Percentiles rank a stretch among this genome's conserved stretches.
Conservation (phyloP, 2,113 vertebrate genomes). For the Hydropotes inermis region DNA sequence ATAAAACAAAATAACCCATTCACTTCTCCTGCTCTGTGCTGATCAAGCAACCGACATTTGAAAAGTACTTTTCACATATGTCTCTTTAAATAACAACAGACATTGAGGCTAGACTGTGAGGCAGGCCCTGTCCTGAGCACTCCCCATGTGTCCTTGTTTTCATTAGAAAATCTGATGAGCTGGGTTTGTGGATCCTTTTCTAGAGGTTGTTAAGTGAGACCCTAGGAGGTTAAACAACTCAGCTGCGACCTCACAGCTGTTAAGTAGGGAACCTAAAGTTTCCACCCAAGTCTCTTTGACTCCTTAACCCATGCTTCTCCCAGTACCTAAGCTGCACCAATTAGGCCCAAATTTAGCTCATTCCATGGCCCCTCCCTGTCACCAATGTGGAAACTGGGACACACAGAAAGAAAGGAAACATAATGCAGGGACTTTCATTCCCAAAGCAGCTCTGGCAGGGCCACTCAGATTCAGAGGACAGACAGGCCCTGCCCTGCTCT, state of each 20-base stretch:
- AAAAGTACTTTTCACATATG: not conserved
- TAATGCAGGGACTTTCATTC: not conserved
- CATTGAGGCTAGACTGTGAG: not conserved
- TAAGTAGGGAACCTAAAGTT: not conserved
- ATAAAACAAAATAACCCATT: not conserved
- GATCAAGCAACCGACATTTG: not conserved
- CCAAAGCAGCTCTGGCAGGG: not conserved
- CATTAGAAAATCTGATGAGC: not conserved
- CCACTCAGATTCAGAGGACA: not conserved
- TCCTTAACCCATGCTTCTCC: not conserved
- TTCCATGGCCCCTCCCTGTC: not conserved
- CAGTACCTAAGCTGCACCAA: not conserved
- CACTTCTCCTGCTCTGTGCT: not conserved
- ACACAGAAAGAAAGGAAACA: not conserved
- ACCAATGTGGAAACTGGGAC: not conserved
- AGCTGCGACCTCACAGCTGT: not conserved
- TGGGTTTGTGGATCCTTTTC: not conserved
- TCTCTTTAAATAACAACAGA: not conserved
- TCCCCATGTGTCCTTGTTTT: fast-evolving
- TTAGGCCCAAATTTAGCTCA: not conserved
- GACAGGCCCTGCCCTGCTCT: not conserved
- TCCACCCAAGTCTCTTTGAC: not conserved
- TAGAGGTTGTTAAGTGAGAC: not conserved
- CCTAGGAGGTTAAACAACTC: not conserved
- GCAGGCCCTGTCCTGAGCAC: not conserved